A percentile compares a stretch with the other conserved stretches of the same genome.
These are phyloP conservation scores for Brevimyrus niger DNA, from an alignment of 2,113 vertebrate genomes.

Conservation along the genomic window DNA sequence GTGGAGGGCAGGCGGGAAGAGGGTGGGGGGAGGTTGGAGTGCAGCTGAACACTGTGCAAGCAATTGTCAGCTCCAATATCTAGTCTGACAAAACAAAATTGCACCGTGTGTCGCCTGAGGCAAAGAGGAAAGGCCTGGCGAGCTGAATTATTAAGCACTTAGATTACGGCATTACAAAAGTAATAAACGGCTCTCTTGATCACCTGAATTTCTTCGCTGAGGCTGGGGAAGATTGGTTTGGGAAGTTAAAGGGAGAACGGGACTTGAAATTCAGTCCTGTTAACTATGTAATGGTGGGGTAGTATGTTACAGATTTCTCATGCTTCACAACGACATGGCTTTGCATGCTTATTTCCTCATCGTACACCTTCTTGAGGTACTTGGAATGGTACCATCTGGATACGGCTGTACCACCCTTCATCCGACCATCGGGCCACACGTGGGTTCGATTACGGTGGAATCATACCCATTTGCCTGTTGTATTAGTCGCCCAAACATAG, in stretches of 20 bases:
- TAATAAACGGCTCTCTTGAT: conserved; percentile 14
- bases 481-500: neutral
- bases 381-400: neutral
- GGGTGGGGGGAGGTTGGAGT: neutral
- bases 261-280: neutral
- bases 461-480: neutral
- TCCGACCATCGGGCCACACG: neutral
- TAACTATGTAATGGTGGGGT: neutral
- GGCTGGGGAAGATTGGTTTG: neutral
- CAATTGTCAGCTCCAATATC: conserved; percentile 6
- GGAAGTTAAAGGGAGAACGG: neutral
- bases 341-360: neutral
- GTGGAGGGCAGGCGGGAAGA: neutral
- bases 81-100: conserved; percentile 19
- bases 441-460: neutral
- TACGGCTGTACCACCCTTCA: neutral
- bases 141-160: conserved; percentile 17
- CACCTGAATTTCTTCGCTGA: neutral
- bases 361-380: neutral
- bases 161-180: conserved; percentile 10
- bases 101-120: neutral
- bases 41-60: neutral
- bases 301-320: neutral
- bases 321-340: neutral
- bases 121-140: neutral